phyloP scores from a whole-genome alignment of 2,797 vertebrate genomes.

The Triplophysa yarkandensis region DNA sequence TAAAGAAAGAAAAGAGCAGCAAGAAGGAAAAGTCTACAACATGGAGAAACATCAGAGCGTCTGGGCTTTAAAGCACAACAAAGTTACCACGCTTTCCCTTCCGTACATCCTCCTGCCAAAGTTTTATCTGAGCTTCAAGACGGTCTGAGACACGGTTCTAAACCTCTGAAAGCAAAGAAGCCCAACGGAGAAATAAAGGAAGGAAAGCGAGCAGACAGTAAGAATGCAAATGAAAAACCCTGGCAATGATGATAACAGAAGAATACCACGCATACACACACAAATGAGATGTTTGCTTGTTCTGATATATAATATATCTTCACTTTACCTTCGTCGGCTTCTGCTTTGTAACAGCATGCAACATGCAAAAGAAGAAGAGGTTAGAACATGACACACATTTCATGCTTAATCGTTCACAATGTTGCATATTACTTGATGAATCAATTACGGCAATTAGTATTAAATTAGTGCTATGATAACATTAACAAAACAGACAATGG shows the following conservation, averaged over 20 bases:
- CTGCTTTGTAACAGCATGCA: slow-evolving; percentile 96
- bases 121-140: slow-evolving; percentile 59
- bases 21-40: slow-evolving; percentile 55
- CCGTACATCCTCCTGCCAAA: slow-evolving; percentile 25
- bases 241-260: slow-evolving; percentile 64
- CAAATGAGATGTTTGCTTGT: slow-evolving; percentile 59
- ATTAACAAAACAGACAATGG: not conserved
- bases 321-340: slow-evolving; percentile 91
- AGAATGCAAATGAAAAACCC: slow-evolving; percentile 73
- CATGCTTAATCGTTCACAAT: not conserved
- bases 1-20: slow-evolving; percentile 44
- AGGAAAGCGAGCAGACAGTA: slow-evolving; percentile 63
- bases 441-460: slow-evolving; percentile 3
- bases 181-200: slow-evolving; percentile 43
- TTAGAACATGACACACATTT: slow-evolving; percentile 48
- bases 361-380: slow-evolving; percentile 86
- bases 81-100: slow-evolving; percentile 47
- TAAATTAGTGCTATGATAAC: not conserved
- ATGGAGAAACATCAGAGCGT: slow-evolving; percentile 56
- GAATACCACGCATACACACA: slow-evolving; percentile 55
- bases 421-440: not conserved
- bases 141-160: slow-evolving; percentile 34
- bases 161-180: slow-evolving; percentile 50
- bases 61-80: slow-evolving; percentile 58
- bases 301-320: slow-evolving; percentile 55